Base-by-base conservation (phyloP, 2,888 invertebrate species). In the Nomada hirtipes region DNA sequence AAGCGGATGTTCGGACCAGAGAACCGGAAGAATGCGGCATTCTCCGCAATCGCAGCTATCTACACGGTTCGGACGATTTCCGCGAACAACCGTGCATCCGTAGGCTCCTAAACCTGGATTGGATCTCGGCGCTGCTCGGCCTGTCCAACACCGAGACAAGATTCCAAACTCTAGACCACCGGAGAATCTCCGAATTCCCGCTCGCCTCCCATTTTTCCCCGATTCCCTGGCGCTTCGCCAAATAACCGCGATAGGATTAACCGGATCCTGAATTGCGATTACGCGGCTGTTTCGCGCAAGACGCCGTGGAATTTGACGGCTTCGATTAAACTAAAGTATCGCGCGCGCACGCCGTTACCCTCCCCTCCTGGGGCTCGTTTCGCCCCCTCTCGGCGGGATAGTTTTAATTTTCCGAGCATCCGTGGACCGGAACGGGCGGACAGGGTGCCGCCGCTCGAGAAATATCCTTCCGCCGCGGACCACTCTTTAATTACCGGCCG, bases 11-110 rank as follows among this genome's bases (percentile, higher is more conserved):
- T 57, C 52, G 55, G 15, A 55, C 26, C 73, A 36, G 42, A n/a
- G 42, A 7, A 64, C 76, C 84, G 83, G 83, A 84, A 84, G 84
- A 84, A 84, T 74, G 70, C 42, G 44, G 50, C 55, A 26, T 47
- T 60, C 42, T 55, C 77, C 65, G 61, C 60, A 74, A 83, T 78
- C 80, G 77, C 64, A 69, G 68, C 73, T 60, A 80, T 78, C 61
- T 71, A 59, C 68, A 44, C 63, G 60, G 55, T 44, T 61, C 76
- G 74, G 67, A 36, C 77, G 71, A 83, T 83, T 79, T 79, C 73
- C 70, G 18, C 65, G 44, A 71, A 75, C 65, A 70, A 36, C 23
- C 53, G 65, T 36, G 67, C 76, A 42, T 26, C 44, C 71, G 67
- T 67, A 65, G 59, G 70, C 81, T 69, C 53, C 67, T 53, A 60